Evolutionary conservation across 2,888 invertebrate species (phyloP).

Genomic region (Dioctria linearis): DNA sequence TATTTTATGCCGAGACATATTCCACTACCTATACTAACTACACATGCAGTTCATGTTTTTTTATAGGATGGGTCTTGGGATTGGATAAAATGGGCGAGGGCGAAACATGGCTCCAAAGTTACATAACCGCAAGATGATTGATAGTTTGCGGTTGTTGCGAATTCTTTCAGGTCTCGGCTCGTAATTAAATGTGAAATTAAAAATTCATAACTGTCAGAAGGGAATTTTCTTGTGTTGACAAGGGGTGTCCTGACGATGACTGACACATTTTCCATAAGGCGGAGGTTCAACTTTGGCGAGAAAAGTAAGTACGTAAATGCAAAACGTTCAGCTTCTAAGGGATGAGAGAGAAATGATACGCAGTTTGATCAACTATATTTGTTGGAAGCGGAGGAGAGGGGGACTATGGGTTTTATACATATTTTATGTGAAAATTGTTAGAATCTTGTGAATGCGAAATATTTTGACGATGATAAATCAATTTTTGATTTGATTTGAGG

Average conservation of each 20-base stretch:
- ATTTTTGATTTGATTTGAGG: conserved; percentile 2
- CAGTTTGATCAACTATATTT: not conserved
- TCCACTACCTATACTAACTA: too few species aligned
- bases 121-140: conserved; percentile 55
- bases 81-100: conserved; percentile 12
- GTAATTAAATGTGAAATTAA: conserved; percentile 56
- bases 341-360: conserved; percentile 7
- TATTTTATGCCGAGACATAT: too few species aligned
- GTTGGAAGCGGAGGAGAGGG: not conserved
- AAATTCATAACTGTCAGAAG: conserved; percentile 57
- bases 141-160: conserved; percentile 52
- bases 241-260: conserved; percentile 43
- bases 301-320: not conserved
- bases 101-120: conserved; percentile 32
- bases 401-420: too few species aligned
- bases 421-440: not conserved
- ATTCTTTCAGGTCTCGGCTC: conserved; percentile 38
- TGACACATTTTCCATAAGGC: conserved; percentile 44
- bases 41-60: too few species aligned
- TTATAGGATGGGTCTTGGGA: not conserved
- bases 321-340: conserved; percentile 1
- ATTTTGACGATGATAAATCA: conserved; percentile 34
- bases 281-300: conserved; percentile 1
- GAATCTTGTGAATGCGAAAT: conserved; percentile 1
- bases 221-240: conserved; percentile 55